Percentiles rank a stretch among this genome's conserved stretches.
Evolutionary conservation across 2,113 vertebrate genomes (phyloP).

Genomic region (Ceuthmochares aereus): DNA sequence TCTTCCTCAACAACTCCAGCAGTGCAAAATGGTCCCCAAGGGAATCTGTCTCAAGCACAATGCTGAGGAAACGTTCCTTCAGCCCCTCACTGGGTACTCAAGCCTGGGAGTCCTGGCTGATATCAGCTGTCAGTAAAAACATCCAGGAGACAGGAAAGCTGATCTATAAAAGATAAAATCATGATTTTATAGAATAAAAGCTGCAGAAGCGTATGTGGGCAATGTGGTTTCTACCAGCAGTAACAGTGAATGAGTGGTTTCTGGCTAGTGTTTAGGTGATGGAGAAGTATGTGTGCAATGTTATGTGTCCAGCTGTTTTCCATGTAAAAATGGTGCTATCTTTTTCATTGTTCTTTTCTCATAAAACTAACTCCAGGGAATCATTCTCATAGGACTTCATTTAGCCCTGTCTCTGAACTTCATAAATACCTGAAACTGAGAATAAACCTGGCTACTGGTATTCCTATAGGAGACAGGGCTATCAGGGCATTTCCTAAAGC

Average conservation of each 20-base stretch:
- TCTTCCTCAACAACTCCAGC: background rate
- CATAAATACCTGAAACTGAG: background rate
- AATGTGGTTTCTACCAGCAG: background rate
- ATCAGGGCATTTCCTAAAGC: background rate
- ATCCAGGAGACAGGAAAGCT: background rate
- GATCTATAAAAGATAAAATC: background rate
- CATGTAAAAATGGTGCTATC: background rate
- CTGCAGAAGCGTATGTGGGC: background rate
- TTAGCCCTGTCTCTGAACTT: background rate
- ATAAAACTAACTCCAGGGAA: background rate
- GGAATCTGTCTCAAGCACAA: background rate
- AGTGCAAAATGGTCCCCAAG: background rate
- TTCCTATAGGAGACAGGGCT: background rate
- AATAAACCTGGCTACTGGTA: background rate
- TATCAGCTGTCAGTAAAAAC: background rate
- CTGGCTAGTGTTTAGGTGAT: rapidly evolving
- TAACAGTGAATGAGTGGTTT: background rate
- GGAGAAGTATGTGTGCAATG: background rate
- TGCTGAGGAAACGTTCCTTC: rapidly evolving
- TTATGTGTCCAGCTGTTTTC: background rate
- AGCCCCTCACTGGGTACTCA: background rate
- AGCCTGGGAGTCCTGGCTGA: background rate
- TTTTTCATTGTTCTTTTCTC: background rate
- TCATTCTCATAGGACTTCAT: background rate
- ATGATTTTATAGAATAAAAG: background rate